Conservation (phyloP, 37 sponge, comb jelly and placozoan genomes). For the Haliclona indistincta region DNA sequence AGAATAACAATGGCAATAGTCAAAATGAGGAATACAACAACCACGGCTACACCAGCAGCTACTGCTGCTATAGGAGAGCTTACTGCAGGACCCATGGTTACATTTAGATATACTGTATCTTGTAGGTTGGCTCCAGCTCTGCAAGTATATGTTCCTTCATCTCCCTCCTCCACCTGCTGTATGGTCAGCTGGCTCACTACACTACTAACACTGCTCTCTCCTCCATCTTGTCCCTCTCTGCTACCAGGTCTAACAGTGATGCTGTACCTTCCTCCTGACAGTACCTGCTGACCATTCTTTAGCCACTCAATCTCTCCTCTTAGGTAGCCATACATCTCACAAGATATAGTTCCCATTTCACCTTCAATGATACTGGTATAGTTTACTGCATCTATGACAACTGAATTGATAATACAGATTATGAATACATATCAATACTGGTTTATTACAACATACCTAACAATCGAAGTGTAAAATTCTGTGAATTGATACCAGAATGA, state of each 20-base stretch:
- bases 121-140: background rate
- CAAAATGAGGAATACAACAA: background rate
- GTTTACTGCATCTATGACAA: too few species aligned
- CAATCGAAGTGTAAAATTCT: too few species aligned
- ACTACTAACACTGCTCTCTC: background rate
- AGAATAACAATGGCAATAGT: constrained; percentile 4
- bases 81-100: background rate
- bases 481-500: too few species aligned
- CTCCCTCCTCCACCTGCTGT: background rate
- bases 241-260: background rate
- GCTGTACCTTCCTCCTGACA: constrained; percentile 14
- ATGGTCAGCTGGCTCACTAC: constrained; percentile 18
- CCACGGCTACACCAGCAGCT: background rate
- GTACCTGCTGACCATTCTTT: background rate
- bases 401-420: too few species aligned
- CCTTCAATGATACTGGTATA: background rate
- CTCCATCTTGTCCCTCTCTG: background rate
- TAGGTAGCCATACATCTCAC: constrained; percentile 5
- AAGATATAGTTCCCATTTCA: too few species aligned
- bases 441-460: too few species aligned
- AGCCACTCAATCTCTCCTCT: background rate
- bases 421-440: too few species aligned
- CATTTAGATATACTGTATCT: background rate
- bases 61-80: background rate
- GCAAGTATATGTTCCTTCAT: constrained; percentile 33